Evolutionary conservation across 2,888 invertebrate genomes (phyloP).

Genomic region (Drosophila percnosoma): DNA sequence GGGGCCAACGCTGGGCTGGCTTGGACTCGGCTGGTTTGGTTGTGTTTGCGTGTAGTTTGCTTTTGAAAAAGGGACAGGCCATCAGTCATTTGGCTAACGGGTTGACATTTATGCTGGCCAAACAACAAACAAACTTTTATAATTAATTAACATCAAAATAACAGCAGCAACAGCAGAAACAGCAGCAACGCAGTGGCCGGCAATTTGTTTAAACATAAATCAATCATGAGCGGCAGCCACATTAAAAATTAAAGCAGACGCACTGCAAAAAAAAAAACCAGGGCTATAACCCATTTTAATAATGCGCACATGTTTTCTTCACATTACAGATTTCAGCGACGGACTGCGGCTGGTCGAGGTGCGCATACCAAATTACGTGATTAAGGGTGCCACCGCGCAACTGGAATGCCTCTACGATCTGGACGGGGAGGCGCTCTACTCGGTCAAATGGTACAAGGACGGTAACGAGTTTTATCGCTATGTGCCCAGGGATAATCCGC

Average conservation of each 20-base stretch:
- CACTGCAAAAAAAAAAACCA: conserved; percentile 3
- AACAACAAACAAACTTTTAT: conserved; percentile 68
- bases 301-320: conserved; percentile 9
- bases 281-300: conserved; percentile 33
- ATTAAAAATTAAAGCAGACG: conserved; percentile 59
- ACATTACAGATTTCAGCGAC: conserved; percentile 85
- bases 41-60: not conserved
- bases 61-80: conserved; percentile 22
- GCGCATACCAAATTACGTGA: conserved; percentile 92
- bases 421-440: conserved; percentile 92
- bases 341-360: conserved; percentile 91
- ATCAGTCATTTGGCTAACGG: conserved; percentile 63
- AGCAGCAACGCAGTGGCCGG: conserved; percentile 3
- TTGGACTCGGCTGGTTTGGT: not conserved
- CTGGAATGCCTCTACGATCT: conserved; percentile 93
- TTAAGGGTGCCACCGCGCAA: conserved; percentile 90
- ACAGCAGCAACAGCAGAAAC: conserved; percentile 25
- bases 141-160: conserved; percentile 73
- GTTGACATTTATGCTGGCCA: conserved; percentile 64
- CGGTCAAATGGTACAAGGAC: conserved; percentile 97
- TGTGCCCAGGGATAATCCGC: conserved; percentile 92
- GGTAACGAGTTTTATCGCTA: conserved; percentile 95
- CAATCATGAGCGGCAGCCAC: conserved; percentile 60
- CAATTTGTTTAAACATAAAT: conserved; percentile 68
- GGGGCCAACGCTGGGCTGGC: too few relatives aligned